A percentile compares a stretch with the other conserved stretches of the same genome.
These are phyloP conservation scores for Labeo catla DNA, from an alignment of 2,113 vertebrate species.

Conservation along the genomic window DNA sequence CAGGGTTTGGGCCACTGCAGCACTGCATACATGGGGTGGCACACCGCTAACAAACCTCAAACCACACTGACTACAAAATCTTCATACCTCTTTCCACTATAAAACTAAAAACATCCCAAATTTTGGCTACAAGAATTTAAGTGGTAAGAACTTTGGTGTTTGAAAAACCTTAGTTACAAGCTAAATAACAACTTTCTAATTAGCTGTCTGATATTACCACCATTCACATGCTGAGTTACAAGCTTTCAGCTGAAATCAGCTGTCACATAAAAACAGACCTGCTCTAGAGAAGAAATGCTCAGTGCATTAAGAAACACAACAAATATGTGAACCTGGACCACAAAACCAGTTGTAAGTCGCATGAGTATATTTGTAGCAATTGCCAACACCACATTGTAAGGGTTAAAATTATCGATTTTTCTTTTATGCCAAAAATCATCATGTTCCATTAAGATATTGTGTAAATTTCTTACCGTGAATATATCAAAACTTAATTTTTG, in stretches of 20 bases:
- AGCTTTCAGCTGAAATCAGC: not conserved
- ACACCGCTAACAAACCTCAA: conserved; percentile 51
- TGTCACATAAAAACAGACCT: conserved; percentile 16
- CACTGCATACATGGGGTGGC: conserved; percentile 40
- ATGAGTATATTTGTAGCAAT: too few species aligned
- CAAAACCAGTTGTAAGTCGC: too few species aligned
- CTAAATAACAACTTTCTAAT: not conserved
- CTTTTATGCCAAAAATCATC: too few species aligned
- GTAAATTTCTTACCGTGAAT: too few species aligned
- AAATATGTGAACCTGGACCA: not conserved
- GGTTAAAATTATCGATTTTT: too few species aligned
- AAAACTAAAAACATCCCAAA: not conserved
- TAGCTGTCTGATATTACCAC: not conserved
- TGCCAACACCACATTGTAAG: too few species aligned
- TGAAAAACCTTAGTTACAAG: not conserved
- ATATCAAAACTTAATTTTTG: too few species aligned
- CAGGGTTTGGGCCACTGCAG: conserved; percentile 49
- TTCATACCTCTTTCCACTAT: conserved; percentile 7
- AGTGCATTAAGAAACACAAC: not conserved
- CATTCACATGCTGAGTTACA: not conserved
- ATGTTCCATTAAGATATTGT: too few species aligned
- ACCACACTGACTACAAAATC: not conserved
- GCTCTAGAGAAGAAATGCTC: not conserved
- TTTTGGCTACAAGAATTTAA: not conserved
- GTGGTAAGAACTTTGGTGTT: not conserved